A percentile compares a stretch with the other conserved stretches of the same genome.
Evolutionary conservation across 2,797 vertebrate species (phyloP).

Genomic region (Selene dorsalis): DNA sequence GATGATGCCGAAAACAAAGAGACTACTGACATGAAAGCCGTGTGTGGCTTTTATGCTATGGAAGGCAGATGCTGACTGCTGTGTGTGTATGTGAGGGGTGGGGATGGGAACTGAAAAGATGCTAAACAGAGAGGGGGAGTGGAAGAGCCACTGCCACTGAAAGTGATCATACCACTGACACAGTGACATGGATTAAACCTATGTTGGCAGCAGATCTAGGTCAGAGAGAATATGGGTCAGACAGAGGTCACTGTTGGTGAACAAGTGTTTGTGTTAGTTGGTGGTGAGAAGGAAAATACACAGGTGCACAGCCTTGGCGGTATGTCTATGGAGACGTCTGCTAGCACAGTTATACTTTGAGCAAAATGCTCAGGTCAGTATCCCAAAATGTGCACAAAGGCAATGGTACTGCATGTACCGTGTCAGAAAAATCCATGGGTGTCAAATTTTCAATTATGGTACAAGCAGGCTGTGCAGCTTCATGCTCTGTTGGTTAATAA

Average conservation of each 20-base stretch:
- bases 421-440: no score
- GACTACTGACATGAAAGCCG: conserved; percentile 57
- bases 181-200: conserved; percentile 11
- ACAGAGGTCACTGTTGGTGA: neutral
- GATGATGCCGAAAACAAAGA: conserved; percentile 75
- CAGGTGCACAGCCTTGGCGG: neutral
- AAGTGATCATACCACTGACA: neutral
- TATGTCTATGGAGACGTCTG: neutral
- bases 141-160: neutral
- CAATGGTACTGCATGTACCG: no score
- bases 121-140: neutral
- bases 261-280: no score
- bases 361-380: neutral
- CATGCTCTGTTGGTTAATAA: no score
- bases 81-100: neutral
- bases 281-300: no score
- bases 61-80: conserved; percentile 14
- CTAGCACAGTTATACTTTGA: neutral
- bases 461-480: no score
- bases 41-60: conserved; percentile 47
- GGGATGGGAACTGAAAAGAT: neutral
- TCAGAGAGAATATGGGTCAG: neutral
- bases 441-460: no score
- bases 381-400: neutral
- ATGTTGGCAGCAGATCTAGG: neutral